Evolutionary conservation across 2,888 invertebrate genomes (phyloP).

Genomic region (Eupsilia transversa): DNA sequence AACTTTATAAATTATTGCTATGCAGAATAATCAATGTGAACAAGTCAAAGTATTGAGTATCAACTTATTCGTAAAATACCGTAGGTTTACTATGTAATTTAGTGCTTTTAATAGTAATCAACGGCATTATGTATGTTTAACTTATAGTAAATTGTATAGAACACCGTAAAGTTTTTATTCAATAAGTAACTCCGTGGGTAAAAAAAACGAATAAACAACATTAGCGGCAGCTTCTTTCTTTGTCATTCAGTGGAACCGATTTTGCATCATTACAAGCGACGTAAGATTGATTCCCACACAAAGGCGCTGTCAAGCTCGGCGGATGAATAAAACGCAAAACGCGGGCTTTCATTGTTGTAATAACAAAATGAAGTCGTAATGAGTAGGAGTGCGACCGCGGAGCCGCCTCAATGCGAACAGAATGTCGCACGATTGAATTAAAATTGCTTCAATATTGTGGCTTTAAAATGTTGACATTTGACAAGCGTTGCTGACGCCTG

Average conservation of each 20-base stretch:
- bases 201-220: slow-evolving; percentile 81
- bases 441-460: slow-evolving; percentile 86
- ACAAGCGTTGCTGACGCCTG: slow-evolving; percentile 88
- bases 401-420: slow-evolving; percentile 75
- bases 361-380: slow-evolving; percentile 89
- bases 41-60: slow-evolving; percentile 26
- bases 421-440: slow-evolving; percentile 87
- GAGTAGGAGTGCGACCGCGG: slow-evolving; percentile 79
- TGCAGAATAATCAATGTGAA: slow-evolving; percentile 42
- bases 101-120: slow-evolving; percentile 46
- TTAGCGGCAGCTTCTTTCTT: slow-evolving; percentile 86
- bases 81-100: slow-evolving; percentile 19
- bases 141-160: slow-evolving; percentile 55
- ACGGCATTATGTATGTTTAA: slow-evolving; percentile 42
- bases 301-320: slow-evolving; percentile 83
- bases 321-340: slow-evolving; percentile 81
- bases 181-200: slow-evolving; percentile 69
- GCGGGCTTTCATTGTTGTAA: slow-evolving; percentile 84
- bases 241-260: slow-evolving; percentile 86
- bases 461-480: slow-evolving; percentile 86
- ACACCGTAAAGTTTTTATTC: slow-evolving; percentile 65
- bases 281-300: slow-evolving; percentile 88
- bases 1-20: slow-evolving; percentile 30
- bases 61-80: slow-evolving; percentile 6
- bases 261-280: slow-evolving; percentile 85